Evolutionary conservation across 2,888 invertebrate species (phyloP).

Genomic region (Sympetrum striolatum): DNA sequence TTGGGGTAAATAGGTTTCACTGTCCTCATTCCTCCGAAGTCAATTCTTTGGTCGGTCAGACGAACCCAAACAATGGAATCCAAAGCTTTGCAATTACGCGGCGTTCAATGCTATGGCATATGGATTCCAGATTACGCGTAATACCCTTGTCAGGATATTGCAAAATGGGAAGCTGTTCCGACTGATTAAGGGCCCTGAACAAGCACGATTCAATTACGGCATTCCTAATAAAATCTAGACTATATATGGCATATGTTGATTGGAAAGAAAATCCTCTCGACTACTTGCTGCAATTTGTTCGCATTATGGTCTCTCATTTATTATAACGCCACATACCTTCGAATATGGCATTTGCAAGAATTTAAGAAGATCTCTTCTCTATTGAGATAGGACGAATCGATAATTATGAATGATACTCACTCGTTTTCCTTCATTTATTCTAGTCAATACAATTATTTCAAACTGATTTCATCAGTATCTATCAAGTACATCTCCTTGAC

Average conservation of each 20-base stretch:
- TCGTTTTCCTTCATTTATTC: too few species aligned
- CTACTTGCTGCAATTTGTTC: too few species aligned
- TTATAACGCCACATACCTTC: too few species aligned
- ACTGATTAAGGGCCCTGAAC: neutral
- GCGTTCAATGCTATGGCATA: neutral
- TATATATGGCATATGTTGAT: neutral
- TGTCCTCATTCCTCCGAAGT: neutral
- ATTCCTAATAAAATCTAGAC: neutral
- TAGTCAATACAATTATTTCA: too few species aligned
- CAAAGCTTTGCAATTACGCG: neutral
- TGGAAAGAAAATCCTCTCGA: too few species aligned
- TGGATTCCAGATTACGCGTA: slow-evolving; percentile 14
- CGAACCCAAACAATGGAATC: neutral
- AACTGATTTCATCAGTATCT: too few species aligned
- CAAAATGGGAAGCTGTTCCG: neutral
- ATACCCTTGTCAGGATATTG: slow-evolving; percentile 5
- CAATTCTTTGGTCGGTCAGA: neutral
- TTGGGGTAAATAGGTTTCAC: neutral
- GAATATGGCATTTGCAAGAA: too few species aligned
- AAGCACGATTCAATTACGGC: neutral
- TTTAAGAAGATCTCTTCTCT: too few species aligned
- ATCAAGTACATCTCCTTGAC: too few species aligned
- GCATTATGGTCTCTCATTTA: too few species aligned
- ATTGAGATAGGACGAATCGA: too few species aligned
- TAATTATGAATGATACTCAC: too few species aligned